Evolutionary conservation across 2,113 vertebrate species (phyloP).

Genomic region (Albula goreensis): DNA sequence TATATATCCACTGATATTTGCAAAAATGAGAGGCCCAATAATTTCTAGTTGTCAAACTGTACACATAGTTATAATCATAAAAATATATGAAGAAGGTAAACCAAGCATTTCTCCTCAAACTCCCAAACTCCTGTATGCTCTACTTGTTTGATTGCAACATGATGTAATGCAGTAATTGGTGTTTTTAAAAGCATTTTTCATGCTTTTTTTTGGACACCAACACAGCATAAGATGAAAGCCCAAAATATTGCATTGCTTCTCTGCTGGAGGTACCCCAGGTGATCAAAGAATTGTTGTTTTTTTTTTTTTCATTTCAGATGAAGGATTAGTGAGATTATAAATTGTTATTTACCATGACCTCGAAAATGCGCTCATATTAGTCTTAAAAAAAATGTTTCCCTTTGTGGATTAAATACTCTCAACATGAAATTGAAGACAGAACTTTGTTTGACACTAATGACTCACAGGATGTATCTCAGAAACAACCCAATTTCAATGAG

Average conservation of each 20-base stretch:
- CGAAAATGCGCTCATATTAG: conserved; percentile 11
- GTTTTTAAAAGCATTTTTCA: not conserved
- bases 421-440: conserved; percentile 41
- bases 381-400: conserved; percentile 51
- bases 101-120: not conserved
- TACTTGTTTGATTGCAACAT: not conserved
- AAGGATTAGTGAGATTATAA: conserved; percentile 27
- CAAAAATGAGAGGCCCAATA: not conserved
- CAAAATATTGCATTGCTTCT: not conserved
- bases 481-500: conserved; percentile 36
- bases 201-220: not conserved
- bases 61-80: not conserved
- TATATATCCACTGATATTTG: not conserved
- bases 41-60: not conserved
- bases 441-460: conserved; percentile 58
- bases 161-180: not conserved
- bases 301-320: not conserved
- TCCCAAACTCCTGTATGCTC: not conserved
- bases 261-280: not conserved
- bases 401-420: conserved; percentile 49
- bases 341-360: conserved; percentile 38
- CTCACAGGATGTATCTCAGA: conserved; percentile 37
- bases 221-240: not conserved
- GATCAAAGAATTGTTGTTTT: not conserved
- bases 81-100: not conserved